Percentiles rank a stretch among this genome's conserved stretches.
Conservation (phyloP, 2,888 invertebrate genomes). For the Cacoxenus indagator region DNA sequence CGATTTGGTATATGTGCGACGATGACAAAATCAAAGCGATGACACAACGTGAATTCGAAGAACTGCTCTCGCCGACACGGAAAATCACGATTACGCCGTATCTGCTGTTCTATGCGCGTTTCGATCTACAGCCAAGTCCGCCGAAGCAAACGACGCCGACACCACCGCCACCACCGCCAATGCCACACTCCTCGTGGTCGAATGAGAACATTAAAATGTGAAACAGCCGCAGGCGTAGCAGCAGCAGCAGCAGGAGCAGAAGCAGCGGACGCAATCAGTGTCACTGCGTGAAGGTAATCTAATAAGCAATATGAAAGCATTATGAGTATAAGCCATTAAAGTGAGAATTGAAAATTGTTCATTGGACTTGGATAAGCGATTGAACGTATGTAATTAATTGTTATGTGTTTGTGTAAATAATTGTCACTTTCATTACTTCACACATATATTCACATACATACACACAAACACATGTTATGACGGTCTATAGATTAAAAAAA, state of each 20-base stretch:
- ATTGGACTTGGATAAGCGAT: not conserved
- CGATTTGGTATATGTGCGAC: conserved; percentile 88
- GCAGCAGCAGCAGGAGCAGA: conserved; percentile 15
- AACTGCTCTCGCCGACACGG: conserved; percentile 80
- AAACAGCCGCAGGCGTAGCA: conserved; percentile 32
- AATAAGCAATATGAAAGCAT: not conserved
- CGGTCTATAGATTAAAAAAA: too few relatives aligned
- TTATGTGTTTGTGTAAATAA: not conserved
- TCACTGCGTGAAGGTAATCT: conserved; percentile 21
- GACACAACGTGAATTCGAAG: conserved; percentile 82
- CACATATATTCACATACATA: too few relatives aligned
- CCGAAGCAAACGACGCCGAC: conserved; percentile 36
- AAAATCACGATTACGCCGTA: conserved; percentile 88
- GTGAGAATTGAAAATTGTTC: not conserved
- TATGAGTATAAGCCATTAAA: not conserved
- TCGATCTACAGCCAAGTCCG: conserved; percentile 68
- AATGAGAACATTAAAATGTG: conserved; percentile 64
- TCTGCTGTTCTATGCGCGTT: conserved; percentile 85
- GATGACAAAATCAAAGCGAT: conserved; percentile 88
- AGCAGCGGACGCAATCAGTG: not conserved
- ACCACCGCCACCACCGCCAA: conserved; percentile 50
- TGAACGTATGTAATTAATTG: too few relatives aligned
- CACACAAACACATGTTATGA: too few relatives aligned
- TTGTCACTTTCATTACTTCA: not conserved
- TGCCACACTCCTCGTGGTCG: conserved; percentile 61